phyloP scores from a whole-genome alignment of 2,113 vertebrate species.

The Leptobrachium ailaonicum region DNA sequence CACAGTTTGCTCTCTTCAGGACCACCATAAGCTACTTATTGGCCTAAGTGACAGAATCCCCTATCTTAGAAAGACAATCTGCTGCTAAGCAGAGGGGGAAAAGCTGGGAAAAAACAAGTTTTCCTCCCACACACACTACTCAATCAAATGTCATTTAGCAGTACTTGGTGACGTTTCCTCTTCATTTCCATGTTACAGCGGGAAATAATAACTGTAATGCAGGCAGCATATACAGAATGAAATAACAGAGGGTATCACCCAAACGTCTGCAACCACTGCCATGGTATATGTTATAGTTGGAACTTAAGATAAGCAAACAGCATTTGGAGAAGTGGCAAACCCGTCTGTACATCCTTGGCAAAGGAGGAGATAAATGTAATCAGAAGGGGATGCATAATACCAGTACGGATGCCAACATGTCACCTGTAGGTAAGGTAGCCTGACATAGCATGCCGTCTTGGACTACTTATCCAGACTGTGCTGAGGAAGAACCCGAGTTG shows the following conservation, averaged over 20 bases:
- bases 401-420: too few species aligned
- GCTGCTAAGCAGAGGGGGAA: constrained; percentile 32
- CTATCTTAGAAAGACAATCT: constrained; percentile 44
- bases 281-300: too few species aligned
- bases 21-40: constrained; percentile 29
- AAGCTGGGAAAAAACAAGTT: constrained; percentile 32
- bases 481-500: too few species aligned
- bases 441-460: too few species aligned
- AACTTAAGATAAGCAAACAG: too few species aligned
- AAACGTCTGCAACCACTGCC: background rate
- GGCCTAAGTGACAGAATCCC: constrained; percentile 26
- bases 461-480: too few species aligned
- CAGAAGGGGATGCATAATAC: too few species aligned
- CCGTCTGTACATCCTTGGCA: too few species aligned
- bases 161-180: constrained; percentile 26
- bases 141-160: constrained; percentile 47
- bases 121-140: constrained; percentile 45
- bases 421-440: too few species aligned
- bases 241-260: background rate
- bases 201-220: constrained; percentile 26
- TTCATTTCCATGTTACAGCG: constrained; percentile 33
- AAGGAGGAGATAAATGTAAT: too few species aligned
- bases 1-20: background rate
- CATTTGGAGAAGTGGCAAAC: too few species aligned
- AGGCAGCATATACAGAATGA: constrained; percentile 24